Evolutionary conservation across 2,888 invertebrate species (phyloP).

Genomic region (Lysandra coridon): DNA sequence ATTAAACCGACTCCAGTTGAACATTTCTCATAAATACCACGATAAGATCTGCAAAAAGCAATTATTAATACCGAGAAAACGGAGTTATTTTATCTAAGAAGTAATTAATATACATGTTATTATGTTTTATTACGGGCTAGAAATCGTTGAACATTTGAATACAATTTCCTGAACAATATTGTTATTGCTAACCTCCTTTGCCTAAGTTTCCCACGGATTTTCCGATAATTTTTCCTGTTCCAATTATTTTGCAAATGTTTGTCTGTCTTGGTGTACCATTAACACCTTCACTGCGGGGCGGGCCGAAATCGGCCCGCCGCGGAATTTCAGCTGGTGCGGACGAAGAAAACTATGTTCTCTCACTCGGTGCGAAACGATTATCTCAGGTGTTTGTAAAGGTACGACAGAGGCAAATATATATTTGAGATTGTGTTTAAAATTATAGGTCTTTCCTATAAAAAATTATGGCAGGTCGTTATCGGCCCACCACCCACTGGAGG

Average conservation of each 20-base stretch:
- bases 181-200: not conserved
- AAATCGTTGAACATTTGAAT: conserved; percentile 6
- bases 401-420: too few species aligned
- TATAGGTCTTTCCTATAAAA: too few species aligned
- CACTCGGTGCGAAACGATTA: too few species aligned
- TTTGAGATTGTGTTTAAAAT: too few species aligned
- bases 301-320: too few species aligned
- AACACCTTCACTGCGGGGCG: too few species aligned
- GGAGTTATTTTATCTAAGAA: conserved; percentile 20
- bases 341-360: too few species aligned
- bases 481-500: too few species aligned
- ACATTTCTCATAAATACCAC: conserved; percentile 18
- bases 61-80: conserved; percentile 26
- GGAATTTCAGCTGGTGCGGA: too few species aligned
- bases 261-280: too few species aligned
- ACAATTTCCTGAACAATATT: conserved; percentile 5
- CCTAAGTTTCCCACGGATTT: not conserved
- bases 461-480: too few species aligned
- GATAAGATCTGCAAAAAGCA: conserved; percentile 30
- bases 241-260: not conserved
- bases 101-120: conserved; percentile 27
- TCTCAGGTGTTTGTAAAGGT: too few species aligned
- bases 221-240: not conserved
- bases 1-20: not conserved
- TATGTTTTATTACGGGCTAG: conserved; percentile 18